Base-by-base conservation (phyloP, 2,113 vertebrate species). In the Microtus ochrogaster region DNA sequence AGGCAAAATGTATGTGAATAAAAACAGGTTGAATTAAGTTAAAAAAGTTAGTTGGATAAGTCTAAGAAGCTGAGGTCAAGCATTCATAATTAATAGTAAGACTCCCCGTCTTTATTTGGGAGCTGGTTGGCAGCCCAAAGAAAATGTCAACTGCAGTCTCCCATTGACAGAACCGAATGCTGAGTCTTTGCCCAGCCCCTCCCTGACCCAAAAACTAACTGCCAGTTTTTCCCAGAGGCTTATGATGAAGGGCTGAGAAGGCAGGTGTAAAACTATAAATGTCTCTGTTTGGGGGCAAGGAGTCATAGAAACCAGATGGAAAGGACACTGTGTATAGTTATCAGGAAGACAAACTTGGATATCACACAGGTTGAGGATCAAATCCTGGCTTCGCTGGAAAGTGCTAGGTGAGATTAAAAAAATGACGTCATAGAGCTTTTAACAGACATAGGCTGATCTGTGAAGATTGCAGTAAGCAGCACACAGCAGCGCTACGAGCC, bases 161-260 rank as follows among this genome's bases (percentile, higher is more conserved):
- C 36, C 41, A 5, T 0, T 9, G 6, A 36, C 61, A 39, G 78
- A 79, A 26, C 47, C 1, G 0, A 11, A 2, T 11, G 7, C 36
- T 19, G 3, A 21, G 0, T 52, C 47, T 86, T 65, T 68, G 66
- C 79, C 2, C 17, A 74, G 8, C 30, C 10, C 24, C 2, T n/a
- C 16, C 41, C 2, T 2, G 26, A 33, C 47, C 30, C 5, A 3
- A 11, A n/a, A 87, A 26, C 70, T 52, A 1, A 68, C 6, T 79
- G 61, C 16, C 22, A n/a, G 33, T 68, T 61, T 93, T 88, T 30
- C 12, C 24, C 5, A 13, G 24, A 91, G 78, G 52, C 14, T 92
- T 76, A 52, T 19, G 26, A 28, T 41, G 47, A 11, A n/a, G 19
- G 41, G 26, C 76, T 33, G 26, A 7, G 58, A 41, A 39, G 58